Evolutionary conservation across 2,113 vertebrate genomes (phyloP).

Genomic region (Propithecus coquereli): DNA sequence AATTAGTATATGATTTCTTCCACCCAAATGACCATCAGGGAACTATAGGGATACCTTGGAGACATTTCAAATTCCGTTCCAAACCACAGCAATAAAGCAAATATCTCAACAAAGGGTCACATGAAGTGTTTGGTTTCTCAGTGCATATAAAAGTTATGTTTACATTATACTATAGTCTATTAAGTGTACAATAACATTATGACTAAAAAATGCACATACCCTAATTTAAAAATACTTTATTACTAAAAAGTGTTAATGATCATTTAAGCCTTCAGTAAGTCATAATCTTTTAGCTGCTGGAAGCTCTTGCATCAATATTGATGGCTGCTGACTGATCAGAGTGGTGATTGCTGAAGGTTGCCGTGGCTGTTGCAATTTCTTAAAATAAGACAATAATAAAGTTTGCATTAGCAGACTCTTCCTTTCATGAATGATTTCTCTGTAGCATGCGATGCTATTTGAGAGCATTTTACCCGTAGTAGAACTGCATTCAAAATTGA

Average conservation of each 20-base stretch:
- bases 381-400: too few species aligned
- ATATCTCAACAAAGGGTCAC: not conserved
- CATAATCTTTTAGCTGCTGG: not conserved
- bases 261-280: not conserved
- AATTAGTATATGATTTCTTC: not conserved
- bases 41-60: not conserved
- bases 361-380: not conserved
- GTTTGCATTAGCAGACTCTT: too few species aligned
- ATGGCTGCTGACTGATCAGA: not conserved
- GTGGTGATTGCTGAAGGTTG: not conserved
- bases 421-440: not conserved
- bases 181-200: not conserved
- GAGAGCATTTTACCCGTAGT: not conserved
- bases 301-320: not conserved
- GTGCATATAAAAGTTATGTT: not conserved
- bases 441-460: not conserved
- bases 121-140: not conserved
- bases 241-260: not conserved
- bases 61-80: not conserved
- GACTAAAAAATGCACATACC: not conserved
- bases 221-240: not conserved
- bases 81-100: not conserved
- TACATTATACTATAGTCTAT: not conserved
- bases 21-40: not conserved
- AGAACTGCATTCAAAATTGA: not conserved